A percentile compares a stretch with the other conserved stretches of the same genome.
phyloP scores from a whole-genome alignment of 2,888 invertebrate genomes.

The Nudaria mundana region DNA sequence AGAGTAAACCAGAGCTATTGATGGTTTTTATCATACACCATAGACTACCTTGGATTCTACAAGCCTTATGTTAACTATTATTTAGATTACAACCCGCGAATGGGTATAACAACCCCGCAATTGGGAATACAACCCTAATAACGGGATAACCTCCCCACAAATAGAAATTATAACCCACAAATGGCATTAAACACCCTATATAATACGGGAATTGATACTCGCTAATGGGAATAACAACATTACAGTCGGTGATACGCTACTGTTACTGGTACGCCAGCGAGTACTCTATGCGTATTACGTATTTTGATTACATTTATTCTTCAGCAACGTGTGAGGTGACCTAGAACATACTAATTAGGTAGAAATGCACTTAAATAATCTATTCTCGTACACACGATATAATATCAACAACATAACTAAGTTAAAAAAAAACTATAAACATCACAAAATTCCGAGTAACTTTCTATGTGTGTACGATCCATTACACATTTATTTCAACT shows the following conservation, averaged over 20 bases:
- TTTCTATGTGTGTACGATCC: constrained; percentile 37
- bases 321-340: constrained; percentile 60
- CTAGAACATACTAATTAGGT: constrained; percentile 69
- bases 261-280: constrained; percentile 16
- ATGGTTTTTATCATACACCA: too few relatives aligned
- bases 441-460: constrained; percentile 57
- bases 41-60: too few relatives aligned
- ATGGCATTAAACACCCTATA: not conserved
- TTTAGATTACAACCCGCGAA: constrained; percentile 22
- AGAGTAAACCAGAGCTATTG: constrained; percentile 26
- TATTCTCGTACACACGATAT: constrained; percentile 63
- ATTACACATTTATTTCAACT: too few relatives aligned
- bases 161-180: not conserved
- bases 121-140: not conserved
- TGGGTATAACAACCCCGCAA: constrained; percentile 19
- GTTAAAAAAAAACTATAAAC: constrained; percentile 64
- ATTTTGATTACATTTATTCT: constrained; percentile 31
- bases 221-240: not conserved
- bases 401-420: constrained; percentile 72
- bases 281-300: constrained; percentile 42
- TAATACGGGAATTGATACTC: too few relatives aligned
- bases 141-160: too few relatives aligned
- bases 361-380: constrained; percentile 65
- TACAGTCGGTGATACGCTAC: constrained; percentile 2
- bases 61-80: constrained; percentile 20